These are phyloP conservation scores for Sebastes paucispinis DNA, from an alignment of 2,797 vertebrate species.

Conservation along the genomic window DNA sequence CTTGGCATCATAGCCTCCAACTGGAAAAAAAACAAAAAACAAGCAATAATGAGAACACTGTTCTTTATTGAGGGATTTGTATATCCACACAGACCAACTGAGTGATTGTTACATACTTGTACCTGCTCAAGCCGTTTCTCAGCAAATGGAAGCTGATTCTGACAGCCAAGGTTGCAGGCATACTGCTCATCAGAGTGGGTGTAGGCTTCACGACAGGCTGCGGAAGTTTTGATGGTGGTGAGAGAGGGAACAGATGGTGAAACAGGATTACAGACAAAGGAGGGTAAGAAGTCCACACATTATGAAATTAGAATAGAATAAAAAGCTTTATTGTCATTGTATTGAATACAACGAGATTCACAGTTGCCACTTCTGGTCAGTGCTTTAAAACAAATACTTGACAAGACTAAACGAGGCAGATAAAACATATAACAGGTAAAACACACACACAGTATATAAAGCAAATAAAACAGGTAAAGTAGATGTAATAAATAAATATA, in stretches of 20 bases:
- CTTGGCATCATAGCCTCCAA: conserved; percentile 93
- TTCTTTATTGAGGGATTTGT: background rate
- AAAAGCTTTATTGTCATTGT: too few species aligned
- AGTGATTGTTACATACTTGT: background rate
- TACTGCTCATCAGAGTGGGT: conserved; percentile 90
- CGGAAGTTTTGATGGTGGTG: conserved; percentile 14
- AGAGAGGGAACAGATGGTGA: conserved; percentile 10
- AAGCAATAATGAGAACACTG: background rate
- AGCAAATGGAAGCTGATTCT: conserved; percentile 94
- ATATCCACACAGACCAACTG: background rate
- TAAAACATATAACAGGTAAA: too few species aligned
- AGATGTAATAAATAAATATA: too few species aligned
- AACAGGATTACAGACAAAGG: background rate
- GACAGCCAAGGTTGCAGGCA: conserved; percentile 95
- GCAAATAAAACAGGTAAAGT: too few species aligned
- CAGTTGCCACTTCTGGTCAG: too few species aligned
- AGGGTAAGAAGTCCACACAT: background rate
- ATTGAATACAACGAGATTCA: fast-evolving
- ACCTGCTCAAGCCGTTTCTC: conserved; percentile 92
- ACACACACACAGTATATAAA: too few species aligned
- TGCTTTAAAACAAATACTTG: too few species aligned
- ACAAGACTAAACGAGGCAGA: too few species aligned
- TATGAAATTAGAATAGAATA: too few species aligned
- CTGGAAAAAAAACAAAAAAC: conserved; percentile 65
- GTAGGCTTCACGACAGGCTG: conserved; percentile 97